phyloP scores from a whole-genome alignment of 2,797 vertebrate genomes.

The Coccyzus lansbergi region DNA sequence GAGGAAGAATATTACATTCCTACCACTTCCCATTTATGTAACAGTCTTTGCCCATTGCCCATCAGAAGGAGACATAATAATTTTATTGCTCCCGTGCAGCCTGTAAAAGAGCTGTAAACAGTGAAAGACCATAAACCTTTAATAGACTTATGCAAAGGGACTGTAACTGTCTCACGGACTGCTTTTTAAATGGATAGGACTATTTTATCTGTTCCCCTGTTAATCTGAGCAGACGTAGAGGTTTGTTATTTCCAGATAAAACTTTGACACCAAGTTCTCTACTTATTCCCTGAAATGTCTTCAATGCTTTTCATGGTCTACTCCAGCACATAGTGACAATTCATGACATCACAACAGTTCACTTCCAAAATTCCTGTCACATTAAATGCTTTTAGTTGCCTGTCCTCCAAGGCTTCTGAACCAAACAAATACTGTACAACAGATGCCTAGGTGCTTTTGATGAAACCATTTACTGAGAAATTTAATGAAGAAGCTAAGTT shows the following conservation, averaged over 20 bases:
- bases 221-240: neutral
- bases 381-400: neutral
- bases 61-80: slow-evolving; percentile 47
- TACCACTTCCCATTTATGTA: neutral
- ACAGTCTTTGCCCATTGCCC: slow-evolving; percentile 18
- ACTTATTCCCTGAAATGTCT: neutral
- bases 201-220: slow-evolving; percentile 10
- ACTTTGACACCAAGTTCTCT: neutral
- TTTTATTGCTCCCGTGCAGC: slow-evolving; percentile 47
- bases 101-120: neutral
- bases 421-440: neutral
- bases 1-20: neutral
- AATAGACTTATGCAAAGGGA: slow-evolving; percentile 67
- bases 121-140: slow-evolving; percentile 63
- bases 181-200: slow-evolving; percentile 19
- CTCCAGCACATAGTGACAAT: neutral
- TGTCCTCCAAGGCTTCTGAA: neutral
- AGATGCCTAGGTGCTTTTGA: neutral
- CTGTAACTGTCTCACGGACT: slow-evolving; percentile 61
- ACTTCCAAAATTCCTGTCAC: neutral
- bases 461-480: neutral
- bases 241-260: neutral
- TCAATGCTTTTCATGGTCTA: neutral
- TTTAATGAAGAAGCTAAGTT: neutral
- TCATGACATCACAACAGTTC: neutral